These are phyloP conservation scores for Drosophila niveifrons DNA, from an alignment of 2,888 invertebrate species.

Conservation along the genomic window DNA sequence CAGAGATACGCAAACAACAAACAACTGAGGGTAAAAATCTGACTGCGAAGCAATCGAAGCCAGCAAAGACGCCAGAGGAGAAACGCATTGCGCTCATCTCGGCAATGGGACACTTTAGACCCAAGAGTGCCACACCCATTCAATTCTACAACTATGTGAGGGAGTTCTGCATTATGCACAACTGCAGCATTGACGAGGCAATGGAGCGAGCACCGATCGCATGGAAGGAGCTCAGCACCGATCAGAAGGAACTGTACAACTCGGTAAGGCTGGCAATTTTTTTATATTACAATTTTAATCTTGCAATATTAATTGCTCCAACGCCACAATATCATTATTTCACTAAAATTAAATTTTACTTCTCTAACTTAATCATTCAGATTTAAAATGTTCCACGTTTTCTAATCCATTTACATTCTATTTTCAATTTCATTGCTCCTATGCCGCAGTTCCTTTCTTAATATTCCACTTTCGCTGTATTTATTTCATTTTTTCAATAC, in stretches of 20 bases:
- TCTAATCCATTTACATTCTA: too few species aligned
- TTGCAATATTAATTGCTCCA: too few species aligned
- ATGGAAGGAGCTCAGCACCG: conserved; percentile 45
- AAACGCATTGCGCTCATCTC: conserved; percentile 39
- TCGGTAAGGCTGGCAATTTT: conserved; percentile 44
- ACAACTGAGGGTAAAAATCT: background rate
- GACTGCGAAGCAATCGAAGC: background rate
- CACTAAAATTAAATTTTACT: too few species aligned
- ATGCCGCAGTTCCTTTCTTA: too few species aligned
- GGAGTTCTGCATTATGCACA: conserved; percentile 67
- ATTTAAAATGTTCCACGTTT: too few species aligned
- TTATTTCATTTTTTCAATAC: too few species aligned
- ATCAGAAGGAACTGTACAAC: conserved; percentile 52
- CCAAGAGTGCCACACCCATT: conserved; percentile 50
- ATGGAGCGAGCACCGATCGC: conserved; percentile 44
- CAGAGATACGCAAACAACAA: conserved; percentile 4
- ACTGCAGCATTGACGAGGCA: conserved; percentile 72
- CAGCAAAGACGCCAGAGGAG: conserved; percentile 6
- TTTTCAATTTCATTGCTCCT: too few species aligned
- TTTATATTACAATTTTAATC: too few species aligned
- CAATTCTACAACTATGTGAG: conserved; percentile 70
- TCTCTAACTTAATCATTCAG: too few species aligned
- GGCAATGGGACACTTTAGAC: conserved; percentile 39
- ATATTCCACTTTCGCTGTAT: too few species aligned
- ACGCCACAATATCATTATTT: too few species aligned